Base-by-base conservation (phyloP, 2,113 vertebrate genomes). In the Fulica atra region DNA sequence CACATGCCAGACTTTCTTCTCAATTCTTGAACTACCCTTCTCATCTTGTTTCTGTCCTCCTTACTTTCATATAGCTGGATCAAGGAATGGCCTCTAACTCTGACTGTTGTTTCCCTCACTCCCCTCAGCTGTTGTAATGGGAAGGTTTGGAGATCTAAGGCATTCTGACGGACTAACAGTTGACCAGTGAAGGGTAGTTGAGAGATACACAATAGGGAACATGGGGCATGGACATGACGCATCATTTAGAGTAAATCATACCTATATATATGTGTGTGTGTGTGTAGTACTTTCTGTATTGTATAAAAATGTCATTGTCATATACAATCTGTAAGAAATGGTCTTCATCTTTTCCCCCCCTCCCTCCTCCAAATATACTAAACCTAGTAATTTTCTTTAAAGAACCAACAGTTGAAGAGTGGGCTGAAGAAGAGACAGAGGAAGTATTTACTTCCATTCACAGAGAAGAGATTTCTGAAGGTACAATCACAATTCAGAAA, bases 391-490 rank as follows among this genome's bases (percentile, higher is more conserved):
- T 95, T 97, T 78, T 96, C 87, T 93, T 97, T 97, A 93, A 98
- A 98, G 73, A 97, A 87, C 81, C 91, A 53, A 63, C 95, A 95
- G 91, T 96, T 71, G 97, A 98, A 91, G 95, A 97, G 92, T 98
- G 98, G 98, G 46, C 92, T 93, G 98, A 98, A 85, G 97, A 97
- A 89, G 97, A 97, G 95, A 65, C 86, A 48, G 97, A 98, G 50
- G 96, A 97, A 84, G 72, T 96, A 4, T 97, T 96, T 54, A 4
- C 98, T 95, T 98, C 98, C 23, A 25, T 98, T 84, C 97, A 98
- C 59, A 98, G 93, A 95, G 96, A 79, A 40, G 97, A 98, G 38
- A 51, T 98, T 87, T 98, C 98, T 82, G 96, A 98, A 98, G 98
- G 98, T 98, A 98, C 0, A 50, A 90, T 16, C 36, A 50, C 51